phyloP scores from a whole-genome alignment of 2,888 invertebrate species.

The Anagyrus pseudococci region DNA sequence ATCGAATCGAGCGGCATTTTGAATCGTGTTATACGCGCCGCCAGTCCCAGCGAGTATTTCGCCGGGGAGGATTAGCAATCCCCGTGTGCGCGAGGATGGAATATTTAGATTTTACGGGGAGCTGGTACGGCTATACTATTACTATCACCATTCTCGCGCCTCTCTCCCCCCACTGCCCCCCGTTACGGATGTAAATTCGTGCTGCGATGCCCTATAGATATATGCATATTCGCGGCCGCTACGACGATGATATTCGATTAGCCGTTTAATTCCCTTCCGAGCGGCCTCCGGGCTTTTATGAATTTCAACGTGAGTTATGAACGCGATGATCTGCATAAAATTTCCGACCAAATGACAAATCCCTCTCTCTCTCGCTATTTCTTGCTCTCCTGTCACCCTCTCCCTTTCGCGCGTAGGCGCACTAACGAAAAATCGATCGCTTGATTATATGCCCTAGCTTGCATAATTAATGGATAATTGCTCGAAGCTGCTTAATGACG shows the following conservation, averaged over 20 bases:
- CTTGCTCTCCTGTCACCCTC: no score
- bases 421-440: no score
- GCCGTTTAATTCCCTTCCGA: not conserved
- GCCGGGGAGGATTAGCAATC: slow-evolving; percentile 4
- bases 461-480: no score
- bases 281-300: not conserved
- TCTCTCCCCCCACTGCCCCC: not conserved
- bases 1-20: slow-evolving; percentile 1
- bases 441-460: no score
- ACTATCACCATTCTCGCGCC: no score
- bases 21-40: slow-evolving; percentile 6
- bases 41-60: not conserved
- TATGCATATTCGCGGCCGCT: not conserved
- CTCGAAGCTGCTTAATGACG: no score
- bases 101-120: slow-evolving; percentile 7
- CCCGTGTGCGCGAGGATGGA: not conserved
- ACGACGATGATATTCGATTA: not conserved
- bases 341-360: no score
- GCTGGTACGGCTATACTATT: no score
- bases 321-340: no score
- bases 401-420: no score
- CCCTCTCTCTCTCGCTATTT: no score
- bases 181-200: not conserved
- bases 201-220: no score
- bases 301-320: not conserved